Base-by-base conservation (phyloP, 2,113 vertebrate genomes). In the Spheniscus mendiculus region DNA sequence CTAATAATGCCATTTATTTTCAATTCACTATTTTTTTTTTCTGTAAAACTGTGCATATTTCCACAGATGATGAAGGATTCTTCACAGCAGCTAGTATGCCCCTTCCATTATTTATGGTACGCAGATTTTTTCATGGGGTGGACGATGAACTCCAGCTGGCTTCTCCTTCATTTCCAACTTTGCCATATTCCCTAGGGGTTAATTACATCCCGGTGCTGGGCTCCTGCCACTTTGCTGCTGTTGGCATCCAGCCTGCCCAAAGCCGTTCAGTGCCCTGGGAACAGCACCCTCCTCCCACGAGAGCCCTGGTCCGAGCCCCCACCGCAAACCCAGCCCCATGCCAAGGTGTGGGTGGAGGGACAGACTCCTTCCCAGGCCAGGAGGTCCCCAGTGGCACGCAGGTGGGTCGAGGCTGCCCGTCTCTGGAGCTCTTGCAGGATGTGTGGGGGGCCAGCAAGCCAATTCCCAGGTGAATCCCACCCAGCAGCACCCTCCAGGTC, bases 1-100 rank as follows among this genome's bases (percentile, higher is more conserved):
- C 87, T 98, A 98, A 98, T 98, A 97, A 98, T 72, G 95, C 94
- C 96, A 97, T 98, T 98, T 98, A 97, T 98, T 98, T 98, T 96
- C 83, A 42, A 88, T 87, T 97, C 95, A 23, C 36, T 50, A 83
- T 98, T 98, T 98, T 95, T 97, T 96, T 92, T 76, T 38, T 76
- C 77, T 89, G 78, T 93, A 86, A 92, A 96, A 82, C 30, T 7
- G 52, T 85, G 88, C 49, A 2, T 74, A 40, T 93, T 97, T 89
- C 73, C 83, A 85, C 63, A 90, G 92, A 86, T n/a, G 47, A 23
- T 30, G 87, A 91, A 89, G 50, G 88, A 78, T 81, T 85, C 92
- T 91, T 82, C 71, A 20, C 78, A 90, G 67, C 47, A 81, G 61
- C 63, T 95, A 40, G 3, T 44, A n/a, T 13, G 71, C 61, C 84